These are phyloP conservation scores for Verasper variegatus DNA, from an alignment of 2,113 vertebrate species.

Conservation along the genomic window DNA sequence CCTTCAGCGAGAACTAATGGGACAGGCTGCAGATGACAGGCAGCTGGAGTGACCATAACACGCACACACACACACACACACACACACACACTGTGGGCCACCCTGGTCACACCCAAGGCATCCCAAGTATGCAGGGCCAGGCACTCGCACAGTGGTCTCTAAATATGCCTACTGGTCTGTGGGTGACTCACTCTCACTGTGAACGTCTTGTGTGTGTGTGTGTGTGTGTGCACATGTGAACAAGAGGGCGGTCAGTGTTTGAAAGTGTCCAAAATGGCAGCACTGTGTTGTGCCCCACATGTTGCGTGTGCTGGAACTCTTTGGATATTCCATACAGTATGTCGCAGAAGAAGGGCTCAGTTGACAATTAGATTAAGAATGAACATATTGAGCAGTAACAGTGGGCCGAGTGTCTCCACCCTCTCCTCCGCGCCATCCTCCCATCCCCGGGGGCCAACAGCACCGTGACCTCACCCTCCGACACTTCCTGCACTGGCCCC, in stretches of 20 bases:
- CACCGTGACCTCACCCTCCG: slow-evolving; percentile 73
- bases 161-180: slow-evolving; percentile 63
- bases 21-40: slow-evolving; percentile 54
- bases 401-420: slow-evolving; percentile 57
- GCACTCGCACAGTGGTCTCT: slow-evolving; percentile 66
- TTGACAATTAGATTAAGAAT: slow-evolving; percentile 38
- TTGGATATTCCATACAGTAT: slow-evolving; percentile 11
- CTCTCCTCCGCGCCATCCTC: slow-evolving; percentile 52
- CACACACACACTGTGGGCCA: slow-evolving; percentile 52
- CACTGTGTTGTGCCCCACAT: slow-evolving; percentile 16
- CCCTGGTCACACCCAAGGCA: slow-evolving; percentile 78
- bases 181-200: slow-evolving; percentile 62
- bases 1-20: slow-evolving; percentile 20
- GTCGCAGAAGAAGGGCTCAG: slow-evolving; percentile 23
- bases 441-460: slow-evolving; percentile 68
- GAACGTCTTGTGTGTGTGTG: slow-evolving; percentile 18
- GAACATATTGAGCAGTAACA: slow-evolving; percentile 62
- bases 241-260: slow-evolving; percentile 38
- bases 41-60: slow-evolving; percentile 67
- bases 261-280: slow-evolving; percentile 52
- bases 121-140: slow-evolving; percentile 72
- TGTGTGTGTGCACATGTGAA: slow-evolving; percentile 5
- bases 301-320: slow-evolving; percentile 1
- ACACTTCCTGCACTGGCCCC: slow-evolving; percentile 61
- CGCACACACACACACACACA: slow-evolving; percentile 44